These are phyloP conservation scores for Limnodromus scolopaceus DNA, from an alignment of 2,797 vertebrate genomes.

Conservation along the genomic window DNA sequence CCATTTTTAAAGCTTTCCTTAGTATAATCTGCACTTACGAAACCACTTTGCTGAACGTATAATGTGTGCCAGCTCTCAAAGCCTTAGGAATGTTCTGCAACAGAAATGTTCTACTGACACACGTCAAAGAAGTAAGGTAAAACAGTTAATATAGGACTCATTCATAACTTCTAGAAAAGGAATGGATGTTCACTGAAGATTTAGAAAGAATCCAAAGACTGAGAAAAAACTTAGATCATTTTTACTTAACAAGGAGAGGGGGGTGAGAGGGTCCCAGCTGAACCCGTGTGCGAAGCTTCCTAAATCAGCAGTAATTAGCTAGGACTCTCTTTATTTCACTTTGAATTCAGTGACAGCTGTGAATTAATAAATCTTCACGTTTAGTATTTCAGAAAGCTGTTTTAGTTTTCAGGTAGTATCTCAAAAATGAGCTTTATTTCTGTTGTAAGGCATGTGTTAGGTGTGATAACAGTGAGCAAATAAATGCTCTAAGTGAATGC, in stretches of 20 bases:
- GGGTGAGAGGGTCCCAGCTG: neutral
- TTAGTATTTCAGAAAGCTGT: neutral
- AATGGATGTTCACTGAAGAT: neutral
- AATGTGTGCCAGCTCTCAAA: neutral
- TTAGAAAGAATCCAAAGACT: neutral
- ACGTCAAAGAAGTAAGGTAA: neutral
- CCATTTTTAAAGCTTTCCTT: neutral
- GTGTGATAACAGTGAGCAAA: neutral
- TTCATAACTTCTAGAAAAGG: neutral
- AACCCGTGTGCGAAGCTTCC: neutral
- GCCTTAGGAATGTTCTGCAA: neutral
- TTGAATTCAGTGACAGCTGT: neutral
- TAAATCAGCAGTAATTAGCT: neutral
- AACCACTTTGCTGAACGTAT: neutral
- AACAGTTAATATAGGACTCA: neutral
- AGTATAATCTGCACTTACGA: neutral
- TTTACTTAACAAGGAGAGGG: neutral
- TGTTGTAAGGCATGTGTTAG: fast-evolving
- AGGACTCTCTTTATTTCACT: neutral
- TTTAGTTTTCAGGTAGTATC: neutral
- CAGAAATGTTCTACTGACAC: neutral
- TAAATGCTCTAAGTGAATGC: neutral
- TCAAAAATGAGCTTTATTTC: neutral
- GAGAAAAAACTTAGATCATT: neutral
- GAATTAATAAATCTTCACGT: neutral